Evolutionary conservation across 2,797 vertebrate species (phyloP), one percentile per base, ranked within the genome.

Genomic region (Gymnopithys bicolor): DNA sequence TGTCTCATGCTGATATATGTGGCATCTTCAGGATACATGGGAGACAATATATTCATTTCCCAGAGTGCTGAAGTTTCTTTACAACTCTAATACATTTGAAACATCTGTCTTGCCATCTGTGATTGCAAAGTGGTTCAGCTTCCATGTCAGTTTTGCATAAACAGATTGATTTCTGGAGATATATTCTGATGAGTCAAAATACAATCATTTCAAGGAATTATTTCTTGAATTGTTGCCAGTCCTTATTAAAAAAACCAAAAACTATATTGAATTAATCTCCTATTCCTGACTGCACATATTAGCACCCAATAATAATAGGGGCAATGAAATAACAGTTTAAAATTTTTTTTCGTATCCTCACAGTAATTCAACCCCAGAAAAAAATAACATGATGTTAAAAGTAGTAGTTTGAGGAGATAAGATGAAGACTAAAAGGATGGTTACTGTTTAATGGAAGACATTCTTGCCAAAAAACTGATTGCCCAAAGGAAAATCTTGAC

Each of bases 81-180:
- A 16, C 68, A 93, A 76, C 46, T 46, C 43, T 55, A 81, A 86
- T 84, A 93, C 55, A 81, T 91, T 79, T 92, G 68, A 73, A 91
- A 94, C 93, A 92, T 96, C 94, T 86, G 79, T 94, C 93, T 76
- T 94, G 69, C 81, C 88, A 95, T 95, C 96, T 96, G 94, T 9
- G 66, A 84, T 85, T 86, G 67, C 76, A 76, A 89, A 95, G 60
- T 52, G 67, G 33, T 83, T 96, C 82, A 88, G 51, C n/a, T n/a
- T 95, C 70, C 52, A 13, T 75, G 23, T 69, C 75, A 91, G 16
- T 75, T 92, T 85, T 86, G 27, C 43, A 67, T 75, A 63, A 27
- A 77, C 17, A 66, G 75, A 84, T 91, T 97, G 80, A 96, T 96
- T 90, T 92, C 74, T 75, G 56, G n/a, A 85, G 68, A 88, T 73